Conservation (phyloP, 2,888 invertebrate genomes). For the Exephanes ischioxanthus region DNA sequence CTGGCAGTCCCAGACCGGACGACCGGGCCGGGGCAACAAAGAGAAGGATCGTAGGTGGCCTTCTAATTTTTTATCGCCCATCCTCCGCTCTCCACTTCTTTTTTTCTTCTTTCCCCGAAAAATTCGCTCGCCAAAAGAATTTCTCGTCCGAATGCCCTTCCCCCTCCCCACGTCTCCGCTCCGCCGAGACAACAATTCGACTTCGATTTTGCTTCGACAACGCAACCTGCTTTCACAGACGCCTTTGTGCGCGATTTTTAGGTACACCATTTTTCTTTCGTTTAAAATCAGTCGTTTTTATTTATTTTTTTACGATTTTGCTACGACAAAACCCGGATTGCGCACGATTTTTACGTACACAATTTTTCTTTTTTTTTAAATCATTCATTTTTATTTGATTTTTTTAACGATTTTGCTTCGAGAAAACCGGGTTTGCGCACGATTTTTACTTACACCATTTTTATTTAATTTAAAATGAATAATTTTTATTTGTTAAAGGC, state of each 20-base stretch:
- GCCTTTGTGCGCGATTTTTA: background rate
- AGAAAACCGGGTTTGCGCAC: too few species aligned
- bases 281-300: too few species aligned
- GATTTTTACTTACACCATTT: too few species aligned
- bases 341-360: background rate
- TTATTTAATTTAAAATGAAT: background rate
- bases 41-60: conserved; percentile 69
- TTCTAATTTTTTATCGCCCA: conserved; percentile 69
- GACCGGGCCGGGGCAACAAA: background rate
- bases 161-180: background rate
- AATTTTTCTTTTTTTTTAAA: too few species aligned
- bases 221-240: background rate
- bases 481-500: too few species aligned
- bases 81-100: conserved; percentile 7
- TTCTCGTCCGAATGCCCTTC: background rate
- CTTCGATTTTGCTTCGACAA: background rate
- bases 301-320: background rate
- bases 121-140: conserved; percentile 34
- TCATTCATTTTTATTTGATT: too few species aligned
- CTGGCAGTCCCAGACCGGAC: conserved; percentile 37
- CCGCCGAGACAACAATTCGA: background rate
- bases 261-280: background rate
- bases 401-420: too few species aligned
- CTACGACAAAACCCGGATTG: background rate
- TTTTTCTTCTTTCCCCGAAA: conserved; percentile 30